Base-by-base conservation (phyloP, 2,797 vertebrate genomes). In the Phoxinus dragarum region DNA sequence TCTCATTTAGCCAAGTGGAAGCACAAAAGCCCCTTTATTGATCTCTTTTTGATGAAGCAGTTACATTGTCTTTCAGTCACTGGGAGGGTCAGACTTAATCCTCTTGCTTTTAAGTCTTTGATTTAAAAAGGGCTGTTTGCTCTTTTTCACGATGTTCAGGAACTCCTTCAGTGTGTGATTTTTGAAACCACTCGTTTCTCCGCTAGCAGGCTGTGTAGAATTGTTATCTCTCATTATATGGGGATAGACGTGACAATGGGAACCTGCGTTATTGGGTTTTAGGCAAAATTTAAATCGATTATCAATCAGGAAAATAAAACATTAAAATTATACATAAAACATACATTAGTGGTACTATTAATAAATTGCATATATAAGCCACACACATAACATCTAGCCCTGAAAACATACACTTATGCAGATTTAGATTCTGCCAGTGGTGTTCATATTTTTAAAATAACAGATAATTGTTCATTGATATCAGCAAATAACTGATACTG, bases 31-130 rank as follows among this genome's bases (percentile, higher is more conserved):
- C 89, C 88, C 89, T 88, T 88, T 91, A 93, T 92, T 92, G 92
- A 95, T 95, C 92, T 81, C 88, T 89, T 90, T 93, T 93, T 94
- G 94, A 95, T 93, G 91, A 93, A 91, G 91, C 84, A 86, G 76
- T 91, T 92, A 91, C 93, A 93, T 93, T 87, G 76, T 61, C 76
- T 84, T 56, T 79, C 78, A 81, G 47, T 68, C 71, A 76, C 47
- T 71, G 9, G 54, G 11, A 80, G 76, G 74, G 84, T 85, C 76
- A 59, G 40, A 71, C 49, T 71, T 56, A 80, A 85, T 72, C 66
- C 66, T 85, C 14, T 19, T 4, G 61, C 72, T 67, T 84, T 84
- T 49, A 36, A 85, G 40, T 78, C 59, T 54, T 76, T 84, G 42
- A 36, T 82, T 64, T 80, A 12, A 64, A 59, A 71, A 79, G 17